Evolutionary conservation across 2,113 vertebrate genomes (phyloP).

Genomic region (Hemiprocne comata): DNA sequence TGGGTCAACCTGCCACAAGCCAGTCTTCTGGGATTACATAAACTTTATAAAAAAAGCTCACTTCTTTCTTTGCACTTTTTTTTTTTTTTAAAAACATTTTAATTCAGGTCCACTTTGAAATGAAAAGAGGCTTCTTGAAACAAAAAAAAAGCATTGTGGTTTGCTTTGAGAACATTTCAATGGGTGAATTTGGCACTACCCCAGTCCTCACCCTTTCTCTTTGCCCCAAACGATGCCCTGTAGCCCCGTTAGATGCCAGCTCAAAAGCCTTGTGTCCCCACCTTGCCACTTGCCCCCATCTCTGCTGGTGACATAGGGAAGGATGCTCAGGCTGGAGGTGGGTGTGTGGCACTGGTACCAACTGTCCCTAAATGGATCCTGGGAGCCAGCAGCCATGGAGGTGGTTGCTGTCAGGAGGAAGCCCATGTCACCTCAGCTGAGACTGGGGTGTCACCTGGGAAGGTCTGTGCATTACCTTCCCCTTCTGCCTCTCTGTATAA

Average conservation of each 20-base stretch:
- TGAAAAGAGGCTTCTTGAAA: neutral
- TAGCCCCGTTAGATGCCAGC: neutral
- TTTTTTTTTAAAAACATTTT: neutral
- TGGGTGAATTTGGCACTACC: neutral
- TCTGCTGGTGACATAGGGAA: fast-evolving
- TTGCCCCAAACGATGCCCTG: fast-evolving
- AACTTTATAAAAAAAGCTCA: neutral
- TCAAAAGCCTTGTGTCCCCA: neutral
- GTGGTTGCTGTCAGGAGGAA: neutral
- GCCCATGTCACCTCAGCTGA: neutral
- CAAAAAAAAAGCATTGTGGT: neutral
- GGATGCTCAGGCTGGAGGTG: fast-evolving
- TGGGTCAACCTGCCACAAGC: slow-evolving; percentile 45
- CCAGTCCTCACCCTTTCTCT: neutral
- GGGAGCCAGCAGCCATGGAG: fast-evolving
- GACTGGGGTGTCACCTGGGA: fast-evolving
- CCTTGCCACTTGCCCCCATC: neutral
- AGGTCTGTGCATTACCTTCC: neutral
- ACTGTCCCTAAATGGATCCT: neutral
- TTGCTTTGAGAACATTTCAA: neutral
- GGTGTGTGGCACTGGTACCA: neutral
- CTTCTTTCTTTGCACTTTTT: neutral
- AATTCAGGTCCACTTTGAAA: neutral
- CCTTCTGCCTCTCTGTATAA: neutral
- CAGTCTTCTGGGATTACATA: neutral